phyloP scores from a whole-genome alignment of 2,888 invertebrate species.

The Carcina quercana region DNA sequence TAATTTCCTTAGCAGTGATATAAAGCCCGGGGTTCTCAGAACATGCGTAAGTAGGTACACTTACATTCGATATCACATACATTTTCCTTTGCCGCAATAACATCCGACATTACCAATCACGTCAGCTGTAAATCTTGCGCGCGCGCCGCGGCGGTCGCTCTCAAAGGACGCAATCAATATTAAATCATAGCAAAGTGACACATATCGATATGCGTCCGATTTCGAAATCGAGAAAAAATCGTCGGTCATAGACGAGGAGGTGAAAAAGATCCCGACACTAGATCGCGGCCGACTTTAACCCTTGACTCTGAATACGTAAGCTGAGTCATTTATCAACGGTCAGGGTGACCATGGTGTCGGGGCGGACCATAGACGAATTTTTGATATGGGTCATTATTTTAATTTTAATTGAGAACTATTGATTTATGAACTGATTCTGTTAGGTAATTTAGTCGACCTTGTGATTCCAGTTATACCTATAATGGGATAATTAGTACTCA shows the following conservation, averaged over 20 bases:
- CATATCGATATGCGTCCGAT: conserved; percentile 33
- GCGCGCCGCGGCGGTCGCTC: conserved; percentile 28
- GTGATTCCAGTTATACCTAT: too few species aligned
- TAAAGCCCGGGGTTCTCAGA: conserved; percentile 20
- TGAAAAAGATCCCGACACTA: conserved; percentile 56
- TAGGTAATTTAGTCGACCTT: too few species aligned
- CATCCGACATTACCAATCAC: conserved; percentile 43
- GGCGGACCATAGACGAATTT: neutral
- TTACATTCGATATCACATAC: neutral
- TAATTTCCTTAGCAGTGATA: conserved; percentile 30
- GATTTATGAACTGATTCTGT: too few species aligned
- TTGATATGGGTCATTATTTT: neutral
- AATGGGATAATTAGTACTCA: too few species aligned
- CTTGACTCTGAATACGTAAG: conserved; percentile 59
- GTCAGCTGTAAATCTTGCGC: conserved; percentile 52
- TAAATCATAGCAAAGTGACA: conserved; percentile 59
- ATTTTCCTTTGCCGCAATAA: conserved; percentile 31
- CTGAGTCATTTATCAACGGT: conserved; percentile 62
- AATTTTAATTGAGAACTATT: too few species aligned
- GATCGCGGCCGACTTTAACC: conserved; percentile 59
- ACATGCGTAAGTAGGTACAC: conserved; percentile 1
- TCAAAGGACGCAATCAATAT: conserved; percentile 63
- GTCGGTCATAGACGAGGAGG: conserved; percentile 35
- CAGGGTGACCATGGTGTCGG: conserved; percentile 39
- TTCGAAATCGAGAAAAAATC: conserved; percentile 34